Evolutionary conservation across 2,113 vertebrate genomes (phyloP).

Genomic region (Siniperca chuatsi): DNA sequence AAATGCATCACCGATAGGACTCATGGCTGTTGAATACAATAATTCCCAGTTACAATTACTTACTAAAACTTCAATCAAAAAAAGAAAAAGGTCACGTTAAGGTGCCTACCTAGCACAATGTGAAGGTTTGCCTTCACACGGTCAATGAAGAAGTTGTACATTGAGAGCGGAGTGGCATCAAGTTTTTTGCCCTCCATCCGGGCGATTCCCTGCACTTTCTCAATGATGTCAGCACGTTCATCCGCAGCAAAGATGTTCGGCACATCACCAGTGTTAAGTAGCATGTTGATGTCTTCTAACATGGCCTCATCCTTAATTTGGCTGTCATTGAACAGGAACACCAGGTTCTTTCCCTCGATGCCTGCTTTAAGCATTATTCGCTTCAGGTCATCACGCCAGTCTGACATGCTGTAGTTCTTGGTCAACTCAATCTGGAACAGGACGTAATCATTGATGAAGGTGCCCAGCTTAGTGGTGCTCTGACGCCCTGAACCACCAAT

Average conservation of each 20-base stretch:
- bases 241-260: conserved; percentile 93
- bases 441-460: conserved; percentile 89
- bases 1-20: conserved; percentile 94
- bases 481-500: conserved; percentile 92
- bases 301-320: conserved; percentile 94
- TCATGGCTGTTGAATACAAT: conserved; percentile 87
- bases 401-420: conserved; percentile 86
- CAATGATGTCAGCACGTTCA: conserved; percentile 91
- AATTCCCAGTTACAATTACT: neutral
- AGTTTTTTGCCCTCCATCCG: conserved; percentile 87
- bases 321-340: conserved; percentile 91
- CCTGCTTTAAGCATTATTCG: conserved; percentile 90
- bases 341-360: conserved; percentile 81
- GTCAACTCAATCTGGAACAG: conserved; percentile 93
- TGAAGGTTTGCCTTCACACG: conserved; percentile 93
- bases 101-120: conserved; percentile 88
- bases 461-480: conserved; percentile 89
- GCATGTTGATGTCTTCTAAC: conserved; percentile 93
- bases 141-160: conserved; percentile 94
- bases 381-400: conserved; percentile 94
- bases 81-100: neutral
- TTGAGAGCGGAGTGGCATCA: conserved; percentile 88
- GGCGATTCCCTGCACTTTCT: conserved; percentile 89
- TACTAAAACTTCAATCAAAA: neutral
- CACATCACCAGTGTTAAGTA: conserved; percentile 93